phyloP scores from a whole-genome alignment of 2,888 invertebrate species.

The Scaptomyza reducta region DNA sequence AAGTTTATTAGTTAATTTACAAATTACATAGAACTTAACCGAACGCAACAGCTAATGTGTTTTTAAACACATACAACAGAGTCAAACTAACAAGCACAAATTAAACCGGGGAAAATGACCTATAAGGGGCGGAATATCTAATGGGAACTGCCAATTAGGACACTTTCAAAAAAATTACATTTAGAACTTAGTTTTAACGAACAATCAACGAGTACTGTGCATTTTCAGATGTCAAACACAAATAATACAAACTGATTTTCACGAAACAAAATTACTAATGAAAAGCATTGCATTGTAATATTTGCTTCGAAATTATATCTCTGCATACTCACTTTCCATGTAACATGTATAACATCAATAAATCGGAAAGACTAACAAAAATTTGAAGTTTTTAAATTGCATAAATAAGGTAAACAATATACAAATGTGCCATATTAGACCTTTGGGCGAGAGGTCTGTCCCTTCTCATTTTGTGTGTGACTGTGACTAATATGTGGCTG shows the following conservation, averaged over 20 bases:
- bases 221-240: not conserved
- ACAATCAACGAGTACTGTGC: no score
- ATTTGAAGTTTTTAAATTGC: not conserved
- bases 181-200: not conserved
- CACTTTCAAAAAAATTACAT: no score
- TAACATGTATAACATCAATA: no score
- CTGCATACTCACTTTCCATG: no score
- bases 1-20: not conserved
- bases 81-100: not conserved
- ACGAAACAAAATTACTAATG: no score
- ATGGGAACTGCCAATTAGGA: not conserved
- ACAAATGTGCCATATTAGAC: not conserved
- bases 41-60: constrained; percentile 1
- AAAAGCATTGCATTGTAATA: not conserved
- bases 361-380: no score
- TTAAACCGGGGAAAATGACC: not conserved
- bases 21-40: not conserved
- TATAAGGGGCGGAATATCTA: not conserved
- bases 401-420: not conserved
- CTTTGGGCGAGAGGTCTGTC: no score
- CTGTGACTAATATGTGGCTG: constrained; percentile 34
- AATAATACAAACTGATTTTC: no score
- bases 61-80: not conserved
- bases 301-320: not conserved
- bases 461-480: not conserved